A percentile compares a stretch with the other conserved stretches of the same genome.
phyloP scores from a whole-genome alignment of 2,113 vertebrate genomes.

The Pseudorectes ferrugineus region DNA sequence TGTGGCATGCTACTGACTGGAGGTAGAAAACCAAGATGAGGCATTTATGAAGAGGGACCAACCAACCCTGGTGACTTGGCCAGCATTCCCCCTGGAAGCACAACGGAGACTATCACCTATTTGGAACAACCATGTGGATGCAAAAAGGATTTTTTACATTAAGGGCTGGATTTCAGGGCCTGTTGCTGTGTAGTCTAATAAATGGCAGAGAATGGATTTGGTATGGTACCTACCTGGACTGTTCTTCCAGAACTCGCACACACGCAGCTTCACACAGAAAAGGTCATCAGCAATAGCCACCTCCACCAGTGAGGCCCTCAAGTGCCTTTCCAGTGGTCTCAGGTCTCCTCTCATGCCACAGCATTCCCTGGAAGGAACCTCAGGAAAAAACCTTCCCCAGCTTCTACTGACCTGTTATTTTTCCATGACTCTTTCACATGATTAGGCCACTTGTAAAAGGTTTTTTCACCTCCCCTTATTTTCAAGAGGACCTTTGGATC shows the following conservation, averaged over 20 bases:
- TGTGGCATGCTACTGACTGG: background rate
- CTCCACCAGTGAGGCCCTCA: background rate
- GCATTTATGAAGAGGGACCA: background rate
- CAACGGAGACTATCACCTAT: background rate
- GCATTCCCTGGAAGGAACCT: background rate
- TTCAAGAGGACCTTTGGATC: background rate
- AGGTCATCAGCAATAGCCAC: background rate
- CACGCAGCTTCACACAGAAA: background rate
- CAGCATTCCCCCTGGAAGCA: background rate
- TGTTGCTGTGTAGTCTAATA: background rate
- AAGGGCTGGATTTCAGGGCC: background rate
- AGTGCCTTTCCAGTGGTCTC: background rate
- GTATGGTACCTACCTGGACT: background rate
- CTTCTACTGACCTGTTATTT: background rate
- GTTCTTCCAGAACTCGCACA: background rate
- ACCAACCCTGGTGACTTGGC: background rate
- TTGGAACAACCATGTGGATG: background rate
- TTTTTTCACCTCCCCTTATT: background rate
- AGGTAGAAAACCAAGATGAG: background rate
- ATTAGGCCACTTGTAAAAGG: background rate
- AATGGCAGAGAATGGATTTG: background rate
- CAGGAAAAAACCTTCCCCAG: background rate
- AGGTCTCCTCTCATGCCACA: background rate
- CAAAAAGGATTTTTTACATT: fast-evolving
- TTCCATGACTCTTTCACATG: background rate